phyloP scores from a whole-genome alignment of 2,888 invertebrate genomes.

The Trachelus tabidus region DNA sequence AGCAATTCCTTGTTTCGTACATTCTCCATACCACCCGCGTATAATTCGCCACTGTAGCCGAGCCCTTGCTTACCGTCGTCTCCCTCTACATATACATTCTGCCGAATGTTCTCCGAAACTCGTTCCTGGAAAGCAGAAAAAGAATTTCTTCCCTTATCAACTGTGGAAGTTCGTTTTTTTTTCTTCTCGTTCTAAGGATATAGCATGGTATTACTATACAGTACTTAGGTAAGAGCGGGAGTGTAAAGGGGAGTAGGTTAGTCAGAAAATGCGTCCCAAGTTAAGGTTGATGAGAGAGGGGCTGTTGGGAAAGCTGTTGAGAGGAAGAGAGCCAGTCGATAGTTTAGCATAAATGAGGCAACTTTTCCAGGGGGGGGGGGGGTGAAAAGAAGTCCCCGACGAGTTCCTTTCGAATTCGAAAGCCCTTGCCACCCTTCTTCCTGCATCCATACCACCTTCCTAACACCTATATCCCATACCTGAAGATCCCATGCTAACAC shows the following conservation, averaged over 20 bases:
- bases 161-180: background rate
- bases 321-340: conserved; percentile 24
- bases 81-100: background rate
- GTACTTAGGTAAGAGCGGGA: background rate
- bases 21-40: background rate
- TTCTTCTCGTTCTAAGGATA: background rate
- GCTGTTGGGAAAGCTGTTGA: background rate
- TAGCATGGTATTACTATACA: background rate
- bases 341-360: conserved; percentile 55
- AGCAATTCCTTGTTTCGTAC: background rate
- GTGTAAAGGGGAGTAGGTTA: background rate
- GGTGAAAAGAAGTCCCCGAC: conserved; percentile 27
- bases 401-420: conserved; percentile 32
- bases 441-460: background rate
- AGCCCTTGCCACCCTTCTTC: background rate
- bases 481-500: background rate
- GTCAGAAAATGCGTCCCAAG: background rate
- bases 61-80: background rate
- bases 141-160: background rate
- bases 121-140: background rate
- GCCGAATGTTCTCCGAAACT: background rate
- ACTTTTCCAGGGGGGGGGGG: conserved; percentile 41
- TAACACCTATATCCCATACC: background rate
- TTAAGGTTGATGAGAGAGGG: background rate
- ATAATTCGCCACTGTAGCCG: background rate